Base-by-base conservation (phyloP, 2,113 vertebrate species). In the Mionectes macconnelli region DNA sequence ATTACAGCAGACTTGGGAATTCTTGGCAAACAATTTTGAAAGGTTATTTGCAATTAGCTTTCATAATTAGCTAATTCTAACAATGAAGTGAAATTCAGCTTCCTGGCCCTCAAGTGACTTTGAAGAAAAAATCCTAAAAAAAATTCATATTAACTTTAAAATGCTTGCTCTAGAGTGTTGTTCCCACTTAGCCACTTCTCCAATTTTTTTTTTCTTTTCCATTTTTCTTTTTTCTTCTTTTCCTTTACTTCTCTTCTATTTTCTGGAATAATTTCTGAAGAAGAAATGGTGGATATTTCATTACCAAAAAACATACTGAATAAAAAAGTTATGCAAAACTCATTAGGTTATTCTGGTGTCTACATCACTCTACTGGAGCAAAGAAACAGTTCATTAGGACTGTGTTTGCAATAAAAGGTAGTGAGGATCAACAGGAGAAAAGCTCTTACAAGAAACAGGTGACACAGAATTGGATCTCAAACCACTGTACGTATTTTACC, bases 1-100 rank as follows among this genome's bases (percentile, higher is more conserved):
- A 62, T 88, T 93, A 93, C 37, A 80, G 10, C 22, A 86, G 75
- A 66, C 28, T 35, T 73, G 63, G n/a, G 79, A 94, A 88, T 83
- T 73, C 70, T 88, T 66, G 45, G 35, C 59, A 93, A 94, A 76
- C 28, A 94, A 56, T 9, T 76, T 78, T 53, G 24, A 47, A 89
- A 85, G n/a, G 59, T 95, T 85, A 92, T 52, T 86, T 80, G 49
- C 59, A 90, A 85, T 90, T 96, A 92, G 12, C 18, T 90, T 93
- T 88, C 70, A 74, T 90, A 82, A 87, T 64, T 47, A 56, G 30
- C 9, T 95, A 84, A 89, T 84, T 91, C 55, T 78, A 93, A 74
- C 37, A 83, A 52, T 49, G 45, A 88, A 85, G 49, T 80, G 12
- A 82, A 91, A 92, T 68, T 93, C 37, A 90, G 45, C 9, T 69